These are phyloP conservation scores for Caerostris extrusa DNA, from an alignment of 1,140 invertebrate genomes.

Conservation along the genomic window DNA sequence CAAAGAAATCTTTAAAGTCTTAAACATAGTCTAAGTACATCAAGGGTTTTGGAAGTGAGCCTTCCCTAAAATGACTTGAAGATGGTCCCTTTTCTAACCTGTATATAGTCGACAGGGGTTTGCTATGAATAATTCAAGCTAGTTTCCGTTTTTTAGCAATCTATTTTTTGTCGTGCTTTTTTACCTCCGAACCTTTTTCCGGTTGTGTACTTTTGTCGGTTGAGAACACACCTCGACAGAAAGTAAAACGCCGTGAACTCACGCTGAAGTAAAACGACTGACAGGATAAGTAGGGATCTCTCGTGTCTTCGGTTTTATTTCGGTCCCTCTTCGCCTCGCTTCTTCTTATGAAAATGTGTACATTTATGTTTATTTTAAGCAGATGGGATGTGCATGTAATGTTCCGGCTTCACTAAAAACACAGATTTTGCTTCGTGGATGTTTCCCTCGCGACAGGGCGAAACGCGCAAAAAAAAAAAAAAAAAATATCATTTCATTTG, in stretches of 20 bases:
- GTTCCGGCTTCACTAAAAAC: not conserved
- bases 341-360: constrained; percentile 32
- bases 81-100: not conserved
- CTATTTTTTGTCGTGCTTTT: not conserved
- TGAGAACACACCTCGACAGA: constrained; percentile 1
- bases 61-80: not conserved
- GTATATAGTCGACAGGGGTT: not conserved
- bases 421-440: not conserved
- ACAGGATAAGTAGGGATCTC: not conserved
- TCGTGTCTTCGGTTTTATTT: constrained; percentile 6
- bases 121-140: constrained; percentile 48
- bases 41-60: not conserved
- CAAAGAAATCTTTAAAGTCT: no score
- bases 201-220: constrained; percentile 46
- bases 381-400: not conserved
- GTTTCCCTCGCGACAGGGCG: not conserved
- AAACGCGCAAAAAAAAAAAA: not conserved
- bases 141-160: not conserved
- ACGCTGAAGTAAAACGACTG: not conserved
- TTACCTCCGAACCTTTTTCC: not conserved
- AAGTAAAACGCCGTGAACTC: constrained; percentile 19
- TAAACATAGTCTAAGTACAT: no score
- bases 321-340: no score
- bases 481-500: not conserved
- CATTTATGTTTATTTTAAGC: constrained; percentile 52